Percentiles rank a stretch among this genome's conserved stretches.
Conservation (phyloP, 2,797 vertebrate species). For the Acipenser oxyrinchus region DNA sequence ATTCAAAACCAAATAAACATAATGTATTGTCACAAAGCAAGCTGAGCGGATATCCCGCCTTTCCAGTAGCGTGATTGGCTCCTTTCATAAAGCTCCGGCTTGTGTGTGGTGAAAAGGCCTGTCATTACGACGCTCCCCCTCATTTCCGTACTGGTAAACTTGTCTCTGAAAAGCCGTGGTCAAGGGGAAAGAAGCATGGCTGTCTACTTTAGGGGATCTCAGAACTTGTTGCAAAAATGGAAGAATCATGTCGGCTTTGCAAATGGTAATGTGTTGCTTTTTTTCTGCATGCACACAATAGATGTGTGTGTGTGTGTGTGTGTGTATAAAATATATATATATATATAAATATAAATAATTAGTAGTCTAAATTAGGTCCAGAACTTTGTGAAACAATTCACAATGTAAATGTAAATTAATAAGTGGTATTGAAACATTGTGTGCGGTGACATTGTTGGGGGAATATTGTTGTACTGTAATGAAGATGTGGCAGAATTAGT, state of each 20-base stretch:
- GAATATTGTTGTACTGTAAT: too few relatives aligned
- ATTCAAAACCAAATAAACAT: too few relatives aligned
- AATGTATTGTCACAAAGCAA: not conserved
- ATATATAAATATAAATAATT: not conserved
- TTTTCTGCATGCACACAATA: not conserved
- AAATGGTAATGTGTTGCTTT: slow-evolving; percentile 44
- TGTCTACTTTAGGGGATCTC: slow-evolving; percentile 55
- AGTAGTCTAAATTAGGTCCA: too few relatives aligned
- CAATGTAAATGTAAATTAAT: too few relatives aligned
- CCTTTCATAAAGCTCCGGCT: not conserved
- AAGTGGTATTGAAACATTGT: not conserved
- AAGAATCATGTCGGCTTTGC: slow-evolving; percentile 49
- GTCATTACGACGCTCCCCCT: slow-evolving; percentile 28
- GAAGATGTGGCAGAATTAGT: too few relatives aligned
- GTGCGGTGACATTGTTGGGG: too few relatives aligned
- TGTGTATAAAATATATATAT: too few relatives aligned
- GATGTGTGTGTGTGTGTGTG: too few relatives aligned
- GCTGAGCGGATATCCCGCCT: slow-evolving; percentile 39
- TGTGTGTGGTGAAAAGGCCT: slow-evolving; percentile 4
- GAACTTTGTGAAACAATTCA: too few relatives aligned
- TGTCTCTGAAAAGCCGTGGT: slow-evolving; percentile 32
- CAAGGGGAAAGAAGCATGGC: slow-evolving; percentile 64
- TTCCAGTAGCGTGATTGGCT: slow-evolving; percentile 34
- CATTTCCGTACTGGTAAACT: slow-evolving; percentile 44
- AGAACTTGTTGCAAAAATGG: slow-evolving; percentile 47